Evolutionary conservation across 92 coral and sea anemone species (phyloP), one percentile per base, ranked within the genome.

Genomic region (Umimayanthus kanabou): DNA sequence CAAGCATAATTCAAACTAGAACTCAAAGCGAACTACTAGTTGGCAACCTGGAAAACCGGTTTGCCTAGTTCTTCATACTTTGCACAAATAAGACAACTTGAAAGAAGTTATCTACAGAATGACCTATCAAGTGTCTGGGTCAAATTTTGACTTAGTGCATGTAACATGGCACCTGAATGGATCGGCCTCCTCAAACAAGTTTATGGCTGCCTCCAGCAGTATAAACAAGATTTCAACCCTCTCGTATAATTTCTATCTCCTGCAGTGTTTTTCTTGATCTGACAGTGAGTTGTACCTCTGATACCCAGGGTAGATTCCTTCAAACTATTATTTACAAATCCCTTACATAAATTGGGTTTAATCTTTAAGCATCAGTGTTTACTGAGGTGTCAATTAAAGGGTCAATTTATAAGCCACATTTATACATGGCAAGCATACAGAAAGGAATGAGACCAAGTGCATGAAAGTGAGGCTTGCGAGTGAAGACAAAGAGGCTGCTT

Each of bases 301-400:
- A 2, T 33, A 33, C 37, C 37, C 37, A 33, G 37, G 37, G 37
- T 64, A 64, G 70, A 64, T 64, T 64, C 70, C 70, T 64, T 64
- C 70, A 64, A 64, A 64, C 70, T 64, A 3, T 64, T 64, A 8
- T 64, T 64, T 64, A 64, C 70, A 64, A 64, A 43, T 64, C 70
- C 70, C 70, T 64, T 64, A n/a, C 70, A 64, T 64, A 64, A 64
- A 64, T 64, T 64, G 70, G 70, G 70, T 64, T 64, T 64, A 64
- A 64, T 64, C 8, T 64, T 64, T 64, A 64, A 64, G 70, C 70
- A 64, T 64, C 70, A 64, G 70, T 64, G 70, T 64, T 64, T 64
- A 64, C 70, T 64, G 70, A 64, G 70, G 70, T 64, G 70, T 64
- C 70, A 6, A 64, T 64, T 64, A 64, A 64, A 64, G 70, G 70